Evolutionary conservation across 2,113 vertebrate species (phyloP).

Genomic region (Reinhardtius hippoglossoides): DNA sequence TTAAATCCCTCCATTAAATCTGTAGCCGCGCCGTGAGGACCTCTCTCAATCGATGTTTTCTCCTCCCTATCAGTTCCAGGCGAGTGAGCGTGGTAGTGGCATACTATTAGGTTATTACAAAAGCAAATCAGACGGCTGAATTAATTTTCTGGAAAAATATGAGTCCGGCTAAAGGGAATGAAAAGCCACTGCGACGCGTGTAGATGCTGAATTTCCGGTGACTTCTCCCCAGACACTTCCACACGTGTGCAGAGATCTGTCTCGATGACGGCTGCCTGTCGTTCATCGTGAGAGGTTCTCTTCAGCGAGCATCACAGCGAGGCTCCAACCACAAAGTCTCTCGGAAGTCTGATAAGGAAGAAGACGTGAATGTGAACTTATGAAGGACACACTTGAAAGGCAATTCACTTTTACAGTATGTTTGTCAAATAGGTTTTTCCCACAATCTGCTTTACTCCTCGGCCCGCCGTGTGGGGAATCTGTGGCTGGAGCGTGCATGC

Average conservation of each 20-base stretch:
- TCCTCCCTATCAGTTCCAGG: slow-evolving; percentile 79
- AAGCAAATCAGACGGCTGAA: slow-evolving; percentile 84
- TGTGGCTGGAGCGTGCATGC: not conserved
- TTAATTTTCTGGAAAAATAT: slow-evolving; percentile 81
- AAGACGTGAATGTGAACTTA: not conserved
- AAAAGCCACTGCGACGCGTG: slow-evolving; percentile 64
- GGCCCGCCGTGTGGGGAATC: not conserved
- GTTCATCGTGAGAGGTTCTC: slow-evolving; percentile 23
- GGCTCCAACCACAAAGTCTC: slow-evolving; percentile 25
- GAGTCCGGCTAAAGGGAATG: slow-evolving; percentile 74
- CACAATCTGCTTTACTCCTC: not conserved
- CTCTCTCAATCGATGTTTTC: slow-evolving; percentile 78
- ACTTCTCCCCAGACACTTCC: slow-evolving; percentile 36
- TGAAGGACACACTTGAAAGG: slow-evolving; percentile 3
- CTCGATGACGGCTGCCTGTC: slow-evolving; percentile 36
- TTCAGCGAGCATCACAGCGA: slow-evolving; percentile 28
- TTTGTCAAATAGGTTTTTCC: not conserved
- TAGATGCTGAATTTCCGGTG: slow-evolving; percentile 70
- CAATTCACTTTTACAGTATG: not conserved
- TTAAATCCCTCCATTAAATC: slow-evolving; percentile 76
- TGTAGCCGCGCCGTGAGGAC: slow-evolving; percentile 47
- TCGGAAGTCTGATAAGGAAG: slow-evolving; percentile 15
- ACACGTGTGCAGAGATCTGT: slow-evolving; percentile 41
- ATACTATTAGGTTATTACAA: slow-evolving; percentile 83
- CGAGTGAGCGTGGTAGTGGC: slow-evolving; percentile 77